phyloP scores from a whole-genome alignment of 1,140 invertebrate species.

The Propsilocerus akamusi region DNA sequence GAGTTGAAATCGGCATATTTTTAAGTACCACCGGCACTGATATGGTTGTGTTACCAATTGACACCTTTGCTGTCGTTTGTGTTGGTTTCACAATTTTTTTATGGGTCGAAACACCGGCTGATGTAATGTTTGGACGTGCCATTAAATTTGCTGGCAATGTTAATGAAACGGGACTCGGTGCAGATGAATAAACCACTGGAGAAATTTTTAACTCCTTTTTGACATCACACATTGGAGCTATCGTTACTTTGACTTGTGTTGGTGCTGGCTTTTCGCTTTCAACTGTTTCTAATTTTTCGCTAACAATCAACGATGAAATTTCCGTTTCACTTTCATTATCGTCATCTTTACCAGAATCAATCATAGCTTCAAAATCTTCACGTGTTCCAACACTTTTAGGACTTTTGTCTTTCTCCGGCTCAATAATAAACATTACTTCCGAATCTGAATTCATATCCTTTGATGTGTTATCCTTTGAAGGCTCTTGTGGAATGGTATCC shows the following conservation, averaged over 20 bases:
- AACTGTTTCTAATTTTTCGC: neutral
- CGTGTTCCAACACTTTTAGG: neutral
- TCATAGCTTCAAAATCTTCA: slow-evolving; percentile 8
- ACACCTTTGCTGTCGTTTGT: slow-evolving; percentile 26
- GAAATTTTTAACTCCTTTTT: neutral
- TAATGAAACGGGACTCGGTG: neutral
- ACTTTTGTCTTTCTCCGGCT: neutral
- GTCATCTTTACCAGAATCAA: slow-evolving; percentile 1
- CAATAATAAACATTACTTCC: neutral
- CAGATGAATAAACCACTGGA: neutral
- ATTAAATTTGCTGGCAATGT: neutral
- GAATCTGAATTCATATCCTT: too few species aligned
- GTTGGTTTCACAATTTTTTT: slow-evolving; percentile 11
- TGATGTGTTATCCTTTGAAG: neutral
- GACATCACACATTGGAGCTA: neutral
- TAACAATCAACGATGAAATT: neutral
- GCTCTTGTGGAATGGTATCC: neutral
- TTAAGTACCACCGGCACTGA: slow-evolving; percentile 34
- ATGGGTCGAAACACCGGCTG: neutral
- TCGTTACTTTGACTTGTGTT: neutral
- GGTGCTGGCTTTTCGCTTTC: neutral
- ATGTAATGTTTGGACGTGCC: neutral
- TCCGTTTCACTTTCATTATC: neutral
- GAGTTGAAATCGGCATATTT: slow-evolving; percentile 15
- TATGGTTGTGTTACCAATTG: slow-evolving; percentile 37